These are phyloP conservation scores for Labroides dimidiatus DNA, from an alignment of 2,797 vertebrate genomes.

Conservation along the genomic window DNA sequence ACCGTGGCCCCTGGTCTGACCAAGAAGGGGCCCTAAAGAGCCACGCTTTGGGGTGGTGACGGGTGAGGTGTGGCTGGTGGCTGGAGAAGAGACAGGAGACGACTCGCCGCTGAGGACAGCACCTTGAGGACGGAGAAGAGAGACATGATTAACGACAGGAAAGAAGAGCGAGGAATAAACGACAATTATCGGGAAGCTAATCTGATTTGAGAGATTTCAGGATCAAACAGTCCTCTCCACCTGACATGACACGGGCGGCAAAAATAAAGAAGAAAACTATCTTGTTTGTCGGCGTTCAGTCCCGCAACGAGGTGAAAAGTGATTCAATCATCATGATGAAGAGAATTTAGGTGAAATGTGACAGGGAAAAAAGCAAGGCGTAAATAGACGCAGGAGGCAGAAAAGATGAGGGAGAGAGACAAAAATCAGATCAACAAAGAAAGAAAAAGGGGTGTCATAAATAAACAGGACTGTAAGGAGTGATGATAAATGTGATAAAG, in stretches of 20 bases:
- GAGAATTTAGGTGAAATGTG: constrained; percentile 3
- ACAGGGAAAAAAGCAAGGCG: constrained; percentile 39
- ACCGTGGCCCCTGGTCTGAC: constrained; percentile 89
- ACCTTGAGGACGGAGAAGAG: constrained; percentile 75
- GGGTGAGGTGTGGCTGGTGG: constrained; percentile 96
- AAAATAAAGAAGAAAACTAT: constrained; percentile 5
- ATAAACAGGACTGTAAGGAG: constrained; percentile 34
- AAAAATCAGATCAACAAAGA: constrained; percentile 30
- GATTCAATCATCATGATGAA: constrained; percentile 53
- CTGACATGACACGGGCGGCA: constrained; percentile 28
- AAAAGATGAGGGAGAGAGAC: constrained; percentile 7
- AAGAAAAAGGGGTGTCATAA: constrained; percentile 39
- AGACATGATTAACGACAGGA: constrained; percentile 6
- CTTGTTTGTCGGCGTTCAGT: constrained; percentile 24
- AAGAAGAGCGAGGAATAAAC: constrained; percentile 26
- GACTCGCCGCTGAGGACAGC: constrained; percentile 94
- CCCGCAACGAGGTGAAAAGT: constrained; percentile 35
- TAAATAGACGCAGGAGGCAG: constrained; percentile 30
- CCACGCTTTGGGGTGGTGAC: constrained; percentile 93
- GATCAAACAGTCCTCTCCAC: constrained; percentile 36
- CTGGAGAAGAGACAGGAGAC: constrained; percentile 94
- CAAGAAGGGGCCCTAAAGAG: constrained; percentile 92
- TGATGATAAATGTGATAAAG: constrained; percentile 55
- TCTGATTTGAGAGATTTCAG: constrained; percentile 38
- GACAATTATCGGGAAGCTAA: constrained; percentile 24